Evolutionary conservation across 2,113 vertebrate species (phyloP).

Genomic region (Porphyrio hochstetteri): DNA sequence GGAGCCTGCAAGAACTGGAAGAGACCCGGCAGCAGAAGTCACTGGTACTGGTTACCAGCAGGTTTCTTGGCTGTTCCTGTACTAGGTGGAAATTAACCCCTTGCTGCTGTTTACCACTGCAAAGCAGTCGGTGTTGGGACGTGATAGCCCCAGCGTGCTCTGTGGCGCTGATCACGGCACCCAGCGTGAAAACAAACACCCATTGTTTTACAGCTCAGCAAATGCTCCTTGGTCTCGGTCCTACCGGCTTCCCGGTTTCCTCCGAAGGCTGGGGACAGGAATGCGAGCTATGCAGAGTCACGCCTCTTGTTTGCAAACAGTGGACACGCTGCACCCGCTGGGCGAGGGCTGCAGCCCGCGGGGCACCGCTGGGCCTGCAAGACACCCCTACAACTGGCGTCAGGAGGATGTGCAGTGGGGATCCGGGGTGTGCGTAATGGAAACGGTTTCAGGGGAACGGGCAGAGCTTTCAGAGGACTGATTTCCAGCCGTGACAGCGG

Average conservation of each 20-base stretch:
- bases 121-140: background rate
- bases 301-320: constrained; percentile 58
- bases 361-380: background rate
- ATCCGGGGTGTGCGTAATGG: background rate
- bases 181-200: constrained; percentile 11
- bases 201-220: constrained; percentile 58
- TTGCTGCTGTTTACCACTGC: background rate
- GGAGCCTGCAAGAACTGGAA: background rate
- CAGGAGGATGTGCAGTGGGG: background rate
- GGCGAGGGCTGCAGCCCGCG: background rate
- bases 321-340: background rate
- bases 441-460: background rate
- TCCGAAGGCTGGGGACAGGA: background rate
- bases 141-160: background rate
- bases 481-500: background rate
- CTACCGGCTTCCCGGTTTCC: constrained; percentile 26
- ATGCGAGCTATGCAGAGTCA: background rate
- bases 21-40: background rate
- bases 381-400: background rate
- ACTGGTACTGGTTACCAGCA: background rate
- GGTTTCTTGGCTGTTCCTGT: background rate
- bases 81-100: background rate
- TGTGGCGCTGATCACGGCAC: background rate
- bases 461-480: background rate
- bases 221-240: constrained; percentile 52